phyloP scores from a whole-genome alignment of 64 coral and sea anemone species.

The Anthopleura sola region DNA sequence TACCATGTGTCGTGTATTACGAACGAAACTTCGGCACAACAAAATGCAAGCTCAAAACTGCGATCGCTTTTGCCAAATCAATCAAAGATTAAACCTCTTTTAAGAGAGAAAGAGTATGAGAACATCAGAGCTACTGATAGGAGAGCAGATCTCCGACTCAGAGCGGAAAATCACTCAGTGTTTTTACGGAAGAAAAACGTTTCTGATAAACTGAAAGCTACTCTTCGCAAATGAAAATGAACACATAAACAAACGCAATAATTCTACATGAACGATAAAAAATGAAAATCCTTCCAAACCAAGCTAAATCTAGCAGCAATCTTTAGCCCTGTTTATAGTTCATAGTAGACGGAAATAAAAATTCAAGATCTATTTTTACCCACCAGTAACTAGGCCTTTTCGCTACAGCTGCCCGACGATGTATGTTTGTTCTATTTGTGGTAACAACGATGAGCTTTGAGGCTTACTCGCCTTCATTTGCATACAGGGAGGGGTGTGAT shows the following conservation, averaged over 20 bases:
- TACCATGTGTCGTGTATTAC: conserved; percentile 1
- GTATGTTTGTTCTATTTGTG: conserved; percentile 96
- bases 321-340: conserved; percentile 93
- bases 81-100: background rate
- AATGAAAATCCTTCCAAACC: conserved; percentile 1
- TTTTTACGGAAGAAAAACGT: conserved; percentile 8
- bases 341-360: conserved; percentile 99
- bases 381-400: conserved; percentile 90
- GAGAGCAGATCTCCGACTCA: background rate
- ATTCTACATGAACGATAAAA: background rate
- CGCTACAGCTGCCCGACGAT: conserved; percentile 97
- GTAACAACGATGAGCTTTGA: conserved; percentile 76
- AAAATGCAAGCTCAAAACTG: background rate
- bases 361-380: conserved; percentile 99
- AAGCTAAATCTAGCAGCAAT: conserved; percentile 39
- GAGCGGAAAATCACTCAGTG: conserved; percentile 16
- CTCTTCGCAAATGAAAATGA: background rate
- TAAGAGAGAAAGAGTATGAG: background rate
- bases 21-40: conserved; percentile 16
- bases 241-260: background rate
- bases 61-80: background rate
- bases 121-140: background rate
- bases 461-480: conserved; percentile 67
- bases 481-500: conserved; percentile 87
- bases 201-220: background rate